Base-by-base conservation (phyloP, 2,888 invertebrate species). In the Drosophila melanosoma region DNA sequence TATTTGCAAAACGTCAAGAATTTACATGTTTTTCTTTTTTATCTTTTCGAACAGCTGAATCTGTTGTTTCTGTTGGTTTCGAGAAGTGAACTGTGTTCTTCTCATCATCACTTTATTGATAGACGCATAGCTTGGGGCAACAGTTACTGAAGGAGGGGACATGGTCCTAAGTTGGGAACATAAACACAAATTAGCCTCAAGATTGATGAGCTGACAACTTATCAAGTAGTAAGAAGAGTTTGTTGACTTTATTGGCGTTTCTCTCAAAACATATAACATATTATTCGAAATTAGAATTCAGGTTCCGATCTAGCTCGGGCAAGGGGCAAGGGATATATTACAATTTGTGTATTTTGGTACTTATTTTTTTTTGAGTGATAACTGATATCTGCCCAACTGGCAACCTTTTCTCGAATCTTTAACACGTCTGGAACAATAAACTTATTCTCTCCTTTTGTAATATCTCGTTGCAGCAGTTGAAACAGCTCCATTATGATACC, bases 401-500 rank as follows among this genome's bases (percentile, higher is more conserved):
- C 29, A 29, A 29, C 29, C 35, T 36, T 36, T 2, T 36, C 15
- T 36, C 6, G 12, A 20, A 45, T 45, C 12, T 6, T 42, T 12
- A 20, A 12, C 6, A 20, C 35, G 15, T 45, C 20, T 20, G 3
- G 1, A 20, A 23, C 45, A 15, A 45, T 45, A 7, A 20, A 20
- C 40, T 45, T 45, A 23, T 36, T 49, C 56, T n/a, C 48, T 29
- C 7, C 11, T 7, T n/a, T 12, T 33, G 51, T 15, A 11, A 26
- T 15, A 7, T n/a, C 26, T 10, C 29, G 48, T 17, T 26, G 17
- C 26, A 23, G 15, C 42, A 61, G 59, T 20, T 32, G 20, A n/a
- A 32, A 49, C 40, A 45, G 58, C 57, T 33, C 7, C 52, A 73
- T n/a, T 52, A 93, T 92, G 93, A 78, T 92, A 72, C 89, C 93